Evolutionary conservation across 2,113 vertebrate species (phyloP), one percentile per base, ranked within the genome.

Genomic region (Actinemys pallida): DNA sequence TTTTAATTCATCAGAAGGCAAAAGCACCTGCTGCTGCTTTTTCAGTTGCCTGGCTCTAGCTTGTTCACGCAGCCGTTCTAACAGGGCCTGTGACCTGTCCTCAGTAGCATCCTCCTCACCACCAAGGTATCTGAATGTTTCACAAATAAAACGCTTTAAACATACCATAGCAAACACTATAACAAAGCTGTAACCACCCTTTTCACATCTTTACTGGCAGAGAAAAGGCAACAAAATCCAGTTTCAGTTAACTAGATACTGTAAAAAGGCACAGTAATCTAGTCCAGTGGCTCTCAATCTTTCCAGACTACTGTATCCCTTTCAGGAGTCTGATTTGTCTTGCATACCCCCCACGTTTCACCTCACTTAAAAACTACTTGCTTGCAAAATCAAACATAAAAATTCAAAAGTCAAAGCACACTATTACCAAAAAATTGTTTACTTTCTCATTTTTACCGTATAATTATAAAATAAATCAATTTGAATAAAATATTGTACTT

Each of bases 51-150:
- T 98, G 49, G 97, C 98, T 84, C 98, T 98, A 1, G 98, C 99
- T 92, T 98, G 99, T 93, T 98, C 93, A 86, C 98, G 98, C 72
- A 99, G 98, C 94, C 98, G 98, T 81, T 98, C 98, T 84, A 99
- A 97, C 78, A 99, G 97, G 1, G 76, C 94, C 93, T 98, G 98
- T 9, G 99, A 98, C 5, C 97, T 98, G 2, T 97, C 93, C 89
- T 89, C 86, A 2, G 90, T 72, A 22, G 27, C 84, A 24, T 95
- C 92, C 16, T 98, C 97, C 35, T 98, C 98, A 10, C 97, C 98
- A 10, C 97, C 98, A 25, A 98, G 95, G 84, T 99, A 99, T 94
- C 99, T 99, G 96, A 0, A 95, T 91, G 17, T 4, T 47, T 83
- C 7, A 53, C 9, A 39, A 85, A 4, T 1, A 57, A 81, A 22